These are phyloP conservation scores for Copsychus sechellarum DNA, from an alignment of 2,113 vertebrate species.

Conservation along the genomic window DNA sequence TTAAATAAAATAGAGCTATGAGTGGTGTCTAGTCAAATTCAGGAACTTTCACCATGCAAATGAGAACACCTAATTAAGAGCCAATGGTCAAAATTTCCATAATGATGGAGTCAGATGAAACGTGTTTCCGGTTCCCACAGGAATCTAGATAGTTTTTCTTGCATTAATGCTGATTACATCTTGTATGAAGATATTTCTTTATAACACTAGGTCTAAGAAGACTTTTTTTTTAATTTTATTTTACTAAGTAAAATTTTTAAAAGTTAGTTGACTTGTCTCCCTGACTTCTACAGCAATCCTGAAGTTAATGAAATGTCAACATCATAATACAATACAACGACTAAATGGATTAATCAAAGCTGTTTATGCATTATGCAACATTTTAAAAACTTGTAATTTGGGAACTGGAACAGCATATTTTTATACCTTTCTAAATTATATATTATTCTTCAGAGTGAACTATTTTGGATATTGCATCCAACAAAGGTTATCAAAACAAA, in stretches of 20 bases:
- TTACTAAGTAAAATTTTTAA: neutral
- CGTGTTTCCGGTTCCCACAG: slow-evolving; percentile 33
- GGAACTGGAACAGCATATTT: slow-evolving; percentile 5
- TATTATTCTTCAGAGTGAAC: slow-evolving; percentile 22
- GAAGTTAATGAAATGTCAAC: slow-evolving; percentile 31
- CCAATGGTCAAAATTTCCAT: slow-evolving; percentile 68
- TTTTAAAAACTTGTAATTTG: slow-evolving; percentile 42
- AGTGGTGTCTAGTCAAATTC: slow-evolving; percentile 52
- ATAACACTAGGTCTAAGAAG: neutral
- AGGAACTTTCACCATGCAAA: slow-evolving; percentile 57
- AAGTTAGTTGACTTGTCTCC: neutral
- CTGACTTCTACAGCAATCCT: neutral
- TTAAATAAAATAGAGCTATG: neutral
- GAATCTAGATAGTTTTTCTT: slow-evolving; percentile 41
- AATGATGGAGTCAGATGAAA: slow-evolving; percentile 59
- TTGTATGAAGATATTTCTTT: slow-evolving; percentile 9
- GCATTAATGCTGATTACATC: slow-evolving; percentile 42
- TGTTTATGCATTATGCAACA: slow-evolving; percentile 42
- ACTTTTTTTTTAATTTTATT: neutral
- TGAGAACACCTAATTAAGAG: slow-evolving; percentile 62
- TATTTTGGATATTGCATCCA: slow-evolving; percentile 17
- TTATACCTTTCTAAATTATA: slow-evolving; percentile 55
- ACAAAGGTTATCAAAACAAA: slow-evolving; percentile 47
- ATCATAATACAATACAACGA: neutral
- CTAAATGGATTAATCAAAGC: slow-evolving; percentile 28